Percentiles rank a stretch among this genome's conserved stretches.
phyloP scores from a whole-genome alignment of 1,140 invertebrate species.

The Hylyphantes graminicola region DNA sequence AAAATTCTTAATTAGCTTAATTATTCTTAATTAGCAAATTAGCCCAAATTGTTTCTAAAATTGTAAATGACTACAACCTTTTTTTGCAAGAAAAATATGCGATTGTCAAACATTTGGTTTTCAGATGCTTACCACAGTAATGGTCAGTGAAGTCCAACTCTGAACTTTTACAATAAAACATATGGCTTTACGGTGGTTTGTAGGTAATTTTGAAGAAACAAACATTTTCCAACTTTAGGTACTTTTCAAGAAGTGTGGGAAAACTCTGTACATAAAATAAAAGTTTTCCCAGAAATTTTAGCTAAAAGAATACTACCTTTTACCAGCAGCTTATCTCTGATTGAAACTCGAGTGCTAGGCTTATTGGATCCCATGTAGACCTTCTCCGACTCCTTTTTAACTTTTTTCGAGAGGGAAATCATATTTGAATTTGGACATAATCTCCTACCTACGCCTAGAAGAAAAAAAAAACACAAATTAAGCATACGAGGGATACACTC shows the following conservation, averaged over 20 bases:
- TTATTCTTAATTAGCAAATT: too few relatives aligned
- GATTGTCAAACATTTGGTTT: not conserved
- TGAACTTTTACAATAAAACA: too few relatives aligned
- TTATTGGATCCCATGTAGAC: slow-evolving; percentile 62
- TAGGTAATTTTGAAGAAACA: too few relatives aligned
- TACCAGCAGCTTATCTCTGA: slow-evolving; percentile 85
- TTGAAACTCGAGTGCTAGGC: slow-evolving; percentile 74
- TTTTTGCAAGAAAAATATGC: slow-evolving; percentile 27
- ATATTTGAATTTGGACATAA: slow-evolving; percentile 69
- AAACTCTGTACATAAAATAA: too few relatives aligned
- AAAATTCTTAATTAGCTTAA: too few relatives aligned
- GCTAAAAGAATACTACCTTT: slow-evolving; percentile 73
- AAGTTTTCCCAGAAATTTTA: too few relatives aligned
- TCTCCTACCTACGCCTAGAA: not conserved
- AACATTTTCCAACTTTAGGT: too few relatives aligned
- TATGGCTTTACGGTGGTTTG: too few relatives aligned
- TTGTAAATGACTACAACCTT: not conserved
- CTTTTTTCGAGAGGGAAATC: slow-evolving; percentile 83
- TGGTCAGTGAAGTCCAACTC: too few relatives aligned
- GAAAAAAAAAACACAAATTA: not conserved
- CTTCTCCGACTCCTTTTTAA: slow-evolving; percentile 76
- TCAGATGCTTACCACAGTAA: too few relatives aligned
- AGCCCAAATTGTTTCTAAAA: too few relatives aligned
- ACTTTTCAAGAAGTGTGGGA: too few relatives aligned
- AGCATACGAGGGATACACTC: not conserved